These are phyloP conservation scores for Perizoma flavofasciatum DNA, from an alignment of 2,888 invertebrate species.

Conservation along the genomic window DNA sequence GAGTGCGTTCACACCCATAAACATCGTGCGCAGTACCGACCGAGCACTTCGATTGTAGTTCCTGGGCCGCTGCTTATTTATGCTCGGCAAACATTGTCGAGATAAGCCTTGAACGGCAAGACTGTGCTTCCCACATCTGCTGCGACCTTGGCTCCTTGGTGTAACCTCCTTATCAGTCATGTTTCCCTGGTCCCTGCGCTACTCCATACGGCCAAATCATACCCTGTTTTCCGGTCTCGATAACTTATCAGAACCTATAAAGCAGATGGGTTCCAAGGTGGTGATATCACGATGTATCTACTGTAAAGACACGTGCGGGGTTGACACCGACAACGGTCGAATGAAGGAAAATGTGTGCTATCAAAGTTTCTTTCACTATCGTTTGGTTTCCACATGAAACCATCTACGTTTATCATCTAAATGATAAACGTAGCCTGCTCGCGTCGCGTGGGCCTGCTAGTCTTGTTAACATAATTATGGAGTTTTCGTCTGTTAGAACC, in stretches of 20 bases:
- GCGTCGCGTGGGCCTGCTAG: slow-evolving; percentile 57
- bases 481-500: slow-evolving; percentile 66
- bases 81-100: slow-evolving; percentile 69
- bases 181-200: slow-evolving; percentile 63
- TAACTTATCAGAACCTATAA: slow-evolving; percentile 60
- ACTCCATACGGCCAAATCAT: slow-evolving; percentile 64
- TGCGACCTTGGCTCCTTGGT: slow-evolving; percentile 78
- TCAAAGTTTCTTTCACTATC: slow-evolving; percentile 65
- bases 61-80: slow-evolving; percentile 70
- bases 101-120: slow-evolving; percentile 77
- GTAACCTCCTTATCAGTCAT: slow-evolving; percentile 79
- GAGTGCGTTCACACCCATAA: slow-evolving; percentile 75
- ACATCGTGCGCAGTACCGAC: slow-evolving; percentile 58
- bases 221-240: slow-evolving; percentile 76
- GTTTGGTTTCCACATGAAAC: too few relatives aligned
- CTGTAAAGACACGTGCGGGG: slow-evolving; percentile 48
- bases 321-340: slow-evolving; percentile 34
- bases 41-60: slow-evolving; percentile 53
- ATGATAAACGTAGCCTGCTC: slow-evolving; percentile 45
- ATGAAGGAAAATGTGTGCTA: slow-evolving; percentile 44
- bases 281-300: slow-evolving; percentile 27
- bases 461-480: slow-evolving; percentile 76
- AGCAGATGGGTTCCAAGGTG: slow-evolving; percentile 53
- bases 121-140: slow-evolving; percentile 81
- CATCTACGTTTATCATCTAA: slow-evolving; percentile 54